These are phyloP conservation scores for Caenorhabditis sp. DNA, from an alignment of 2,888 invertebrate genomes.

Conservation along the genomic window DNA sequence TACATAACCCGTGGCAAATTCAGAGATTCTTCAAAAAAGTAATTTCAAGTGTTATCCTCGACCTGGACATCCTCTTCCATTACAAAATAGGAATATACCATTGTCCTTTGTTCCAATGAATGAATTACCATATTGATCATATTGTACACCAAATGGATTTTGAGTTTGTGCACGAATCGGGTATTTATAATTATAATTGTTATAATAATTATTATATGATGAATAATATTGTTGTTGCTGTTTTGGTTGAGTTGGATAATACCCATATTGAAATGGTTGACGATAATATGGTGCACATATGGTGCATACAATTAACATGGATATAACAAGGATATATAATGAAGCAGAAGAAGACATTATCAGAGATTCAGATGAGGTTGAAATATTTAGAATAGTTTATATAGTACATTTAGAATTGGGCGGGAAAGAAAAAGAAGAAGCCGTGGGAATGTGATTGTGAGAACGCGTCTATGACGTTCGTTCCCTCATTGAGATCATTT, in stretches of 20 bases:
- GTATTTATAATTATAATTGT: no score
- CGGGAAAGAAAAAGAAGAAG: not conserved
- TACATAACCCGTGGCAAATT: no score
- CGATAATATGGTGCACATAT: not conserved
- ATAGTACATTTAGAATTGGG: not conserved
- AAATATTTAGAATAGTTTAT: not conserved
- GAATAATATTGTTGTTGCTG: not conserved
- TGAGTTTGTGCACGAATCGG: not conserved
- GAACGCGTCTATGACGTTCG: not conserved
- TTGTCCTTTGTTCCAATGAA: conserved; percentile 33
- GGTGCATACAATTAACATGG: not conserved
- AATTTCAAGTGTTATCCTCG: conserved; percentile 12
- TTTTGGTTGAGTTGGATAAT: not conserved
- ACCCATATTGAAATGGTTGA: not conserved
- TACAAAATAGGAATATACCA: conserved; percentile 35
- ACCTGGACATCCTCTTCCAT: conserved; percentile 34
- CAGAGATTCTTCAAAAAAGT: no score
- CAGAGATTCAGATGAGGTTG: no score
- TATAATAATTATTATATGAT: not conserved
- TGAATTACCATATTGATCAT: conserved; percentile 26
- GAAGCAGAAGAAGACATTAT: no score
- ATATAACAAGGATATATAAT: not conserved
- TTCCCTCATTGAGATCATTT: not conserved
- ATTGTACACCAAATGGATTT: conserved; percentile 13
- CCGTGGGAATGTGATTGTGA: not conserved